Evolutionary conservation across 2,797 vertebrate species (phyloP), one percentile per base, ranked within the genome.

Genomic region (Rhinichthys osculus): DNA sequence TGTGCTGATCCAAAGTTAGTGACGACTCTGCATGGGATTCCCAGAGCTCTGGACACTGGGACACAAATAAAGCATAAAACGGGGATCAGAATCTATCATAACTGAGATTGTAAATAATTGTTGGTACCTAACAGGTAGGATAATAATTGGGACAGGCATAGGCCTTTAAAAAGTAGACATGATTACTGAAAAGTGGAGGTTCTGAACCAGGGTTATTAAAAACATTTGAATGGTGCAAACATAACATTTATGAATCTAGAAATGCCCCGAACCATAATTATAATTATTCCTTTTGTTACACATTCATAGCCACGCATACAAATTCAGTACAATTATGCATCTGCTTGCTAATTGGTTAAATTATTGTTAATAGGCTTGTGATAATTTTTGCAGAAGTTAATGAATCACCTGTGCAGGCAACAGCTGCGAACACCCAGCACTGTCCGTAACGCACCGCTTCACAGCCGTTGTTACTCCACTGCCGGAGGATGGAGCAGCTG

Each of bases 341-440:
- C 16, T 62, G 27, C 17, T 44, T 79, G 40, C 27, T 80, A n/a
- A 9, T 38, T 52, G 6, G 44, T n/a, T 81, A 8, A 35, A 52
- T 21, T 16, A 57, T 27, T 71, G 3, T 82, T 44, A 33, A 73
- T 35, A 7, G 40, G 50, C 19, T 73, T 62, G 4, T 11, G 19
- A 14, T 47, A 9, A 72, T 62, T 66, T n/a, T 23, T 35, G 30
- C 44, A 47, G n/a, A 17, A 35, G 10, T 21, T 3, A 52, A n/a
- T 57, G 17, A 30, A 19, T 69, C 17, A 99, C 98, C 94, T 14
- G 98, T 94, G 91, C 98, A 99, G 0, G 96, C 97, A 88, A 99
- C 97, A 0, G 97, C 98, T 0, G 98, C 98, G 5, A 98, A 99
- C 86, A 99, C 98, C 98, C 98, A 99, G 93, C 98, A 99, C 93